These are phyloP conservation scores for Copsychus sechellarum DNA, from an alignment of 2,113 vertebrate species.

Conservation along the genomic window DNA sequence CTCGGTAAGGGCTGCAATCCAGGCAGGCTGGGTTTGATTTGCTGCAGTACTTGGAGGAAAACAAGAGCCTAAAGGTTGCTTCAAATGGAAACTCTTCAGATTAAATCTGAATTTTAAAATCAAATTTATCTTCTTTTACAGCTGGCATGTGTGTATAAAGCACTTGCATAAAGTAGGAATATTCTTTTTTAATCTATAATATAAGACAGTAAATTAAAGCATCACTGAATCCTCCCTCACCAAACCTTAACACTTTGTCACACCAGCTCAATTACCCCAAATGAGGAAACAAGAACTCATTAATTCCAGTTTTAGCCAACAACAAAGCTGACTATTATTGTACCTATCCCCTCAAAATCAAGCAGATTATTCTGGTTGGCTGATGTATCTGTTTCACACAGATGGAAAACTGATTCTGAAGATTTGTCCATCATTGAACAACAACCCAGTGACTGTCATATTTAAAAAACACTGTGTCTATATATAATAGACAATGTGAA, in stretches of 20 bases:
- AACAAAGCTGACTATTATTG: not conserved
- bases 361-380: not conserved
- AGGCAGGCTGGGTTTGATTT: not conserved
- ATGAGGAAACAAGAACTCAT: not conserved
- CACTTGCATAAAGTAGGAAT: not conserved
- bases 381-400: not conserved
- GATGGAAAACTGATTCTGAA: not conserved
- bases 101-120: not conserved
- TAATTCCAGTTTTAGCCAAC: not conserved
- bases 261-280: not conserved
- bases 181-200: not conserved
- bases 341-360: not conserved
- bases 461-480: not conserved
- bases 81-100: not conserved
- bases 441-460: not conserved
- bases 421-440: not conserved
- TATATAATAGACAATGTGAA: not conserved
- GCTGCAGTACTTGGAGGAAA: not conserved
- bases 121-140: not conserved
- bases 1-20: not conserved
- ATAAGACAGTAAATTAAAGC: not conserved
- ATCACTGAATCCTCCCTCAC: not conserved
- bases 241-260: not conserved
- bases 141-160: not conserved
- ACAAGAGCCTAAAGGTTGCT: not conserved